Conservation (phyloP, 2,797 vertebrate genomes). For the Enteromius radiatus region DNA sequence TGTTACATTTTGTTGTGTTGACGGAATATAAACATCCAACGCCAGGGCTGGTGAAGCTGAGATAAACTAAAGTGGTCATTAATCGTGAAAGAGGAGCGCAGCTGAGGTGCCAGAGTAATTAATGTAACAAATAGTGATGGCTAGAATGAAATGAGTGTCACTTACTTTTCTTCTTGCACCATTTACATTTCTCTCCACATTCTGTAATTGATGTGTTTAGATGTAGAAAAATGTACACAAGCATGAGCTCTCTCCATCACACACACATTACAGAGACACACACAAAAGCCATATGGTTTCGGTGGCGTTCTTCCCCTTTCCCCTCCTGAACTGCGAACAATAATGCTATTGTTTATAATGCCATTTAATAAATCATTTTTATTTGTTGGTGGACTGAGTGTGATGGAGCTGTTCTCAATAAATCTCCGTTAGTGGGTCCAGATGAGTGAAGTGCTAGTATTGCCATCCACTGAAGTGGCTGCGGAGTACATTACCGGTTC, state of each 20-base stretch:
- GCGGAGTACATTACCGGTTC: slow-evolving; percentile 57
- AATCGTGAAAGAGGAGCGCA: slow-evolving; percentile 40
- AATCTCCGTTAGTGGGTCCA: neutral
- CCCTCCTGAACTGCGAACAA: slow-evolving; percentile 29
- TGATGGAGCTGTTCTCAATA: slow-evolving; percentile 47
- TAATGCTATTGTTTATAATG: slow-evolving; percentile 54
- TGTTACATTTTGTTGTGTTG: slow-evolving; percentile 57
- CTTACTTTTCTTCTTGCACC: slow-evolving; percentile 47
- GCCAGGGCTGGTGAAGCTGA: slow-evolving; percentile 37
- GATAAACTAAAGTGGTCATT: slow-evolving; percentile 56
- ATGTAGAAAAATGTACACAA: slow-evolving; percentile 52
- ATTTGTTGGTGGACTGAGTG: slow-evolving; percentile 45
- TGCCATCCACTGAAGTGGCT: slow-evolving; percentile 21
- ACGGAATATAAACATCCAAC: slow-evolving; percentile 57
- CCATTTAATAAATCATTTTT: slow-evolving; percentile 50
- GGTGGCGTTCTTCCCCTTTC: slow-evolving; percentile 2
- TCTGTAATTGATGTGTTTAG: slow-evolving; percentile 52
- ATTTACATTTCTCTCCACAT: slow-evolving; percentile 24
- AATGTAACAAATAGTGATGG: slow-evolving; percentile 49
- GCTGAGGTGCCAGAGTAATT: slow-evolving; percentile 53
- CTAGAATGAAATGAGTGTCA: slow-evolving; percentile 46
- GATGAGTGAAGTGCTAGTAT: slow-evolving; percentile 41
- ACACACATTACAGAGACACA: neutral
- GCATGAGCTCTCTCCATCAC: slow-evolving; percentile 24
- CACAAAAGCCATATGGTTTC: slow-evolving; percentile 28